phyloP scores from a whole-genome alignment of 2,113 vertebrate species.

The Aplodontia rufa region DNA sequence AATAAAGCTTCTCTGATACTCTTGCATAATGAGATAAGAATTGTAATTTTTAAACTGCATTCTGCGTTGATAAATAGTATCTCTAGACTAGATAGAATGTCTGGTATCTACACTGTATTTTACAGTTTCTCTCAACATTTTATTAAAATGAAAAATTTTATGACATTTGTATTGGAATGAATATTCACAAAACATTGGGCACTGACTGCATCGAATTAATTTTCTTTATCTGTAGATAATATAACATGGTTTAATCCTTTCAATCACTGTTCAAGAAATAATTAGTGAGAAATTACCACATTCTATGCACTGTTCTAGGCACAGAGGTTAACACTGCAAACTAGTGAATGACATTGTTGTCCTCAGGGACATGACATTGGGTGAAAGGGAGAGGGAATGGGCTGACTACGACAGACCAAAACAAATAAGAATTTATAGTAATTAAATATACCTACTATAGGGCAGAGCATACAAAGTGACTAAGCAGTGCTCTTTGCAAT shows the following conservation, averaged over 20 bases:
- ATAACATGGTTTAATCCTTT: neutral
- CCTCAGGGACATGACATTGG: neutral
- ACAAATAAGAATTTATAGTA: neutral
- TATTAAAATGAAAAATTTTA: neutral
- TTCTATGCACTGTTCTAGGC: neutral
- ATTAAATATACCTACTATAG: neutral
- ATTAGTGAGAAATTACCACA: neutral
- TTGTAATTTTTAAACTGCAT: neutral
- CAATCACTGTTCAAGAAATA: neutral
- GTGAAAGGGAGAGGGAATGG: neutral
- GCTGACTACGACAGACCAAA: neutral
- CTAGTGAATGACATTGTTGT: neutral
- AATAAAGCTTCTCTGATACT: conserved; percentile 19
- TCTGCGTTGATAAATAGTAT: neutral
- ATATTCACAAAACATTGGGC: neutral
- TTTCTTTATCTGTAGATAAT: neutral
- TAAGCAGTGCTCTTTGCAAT: neutral
- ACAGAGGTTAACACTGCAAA: neutral
- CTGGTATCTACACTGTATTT: neutral
- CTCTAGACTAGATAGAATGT: neutral
- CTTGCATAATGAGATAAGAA: conserved; percentile 8
- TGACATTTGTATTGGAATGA: neutral
- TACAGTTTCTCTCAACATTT: neutral
- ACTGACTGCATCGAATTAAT: neutral
- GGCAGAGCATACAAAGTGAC: neutral